phyloP scores from a whole-genome alignment of 2,888 invertebrate species.

The Standfussiana lucernea region DNA sequence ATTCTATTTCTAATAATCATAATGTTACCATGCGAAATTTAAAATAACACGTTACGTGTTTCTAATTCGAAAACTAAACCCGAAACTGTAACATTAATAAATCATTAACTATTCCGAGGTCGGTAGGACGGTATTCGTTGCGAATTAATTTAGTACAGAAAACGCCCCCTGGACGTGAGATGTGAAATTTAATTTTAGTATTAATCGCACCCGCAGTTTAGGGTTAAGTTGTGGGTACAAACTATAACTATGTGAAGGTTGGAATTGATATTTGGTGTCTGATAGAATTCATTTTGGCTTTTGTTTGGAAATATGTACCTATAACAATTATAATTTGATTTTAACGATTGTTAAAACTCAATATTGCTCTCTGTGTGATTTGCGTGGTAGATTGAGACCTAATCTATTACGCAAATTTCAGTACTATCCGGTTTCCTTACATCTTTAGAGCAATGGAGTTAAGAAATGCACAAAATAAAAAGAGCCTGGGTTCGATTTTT shows the following conservation, averaged over 20 bases:
- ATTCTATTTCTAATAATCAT: not conserved
- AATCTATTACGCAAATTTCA: not conserved
- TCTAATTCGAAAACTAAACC: slow-evolving; percentile 54
- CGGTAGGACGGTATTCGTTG: slow-evolving; percentile 71
- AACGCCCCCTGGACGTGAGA: slow-evolving; percentile 78
- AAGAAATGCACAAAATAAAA: too few relatives aligned
- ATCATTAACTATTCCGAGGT: slow-evolving; percentile 73
- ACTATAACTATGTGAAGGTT: slow-evolving; percentile 63
- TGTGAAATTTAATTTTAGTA: slow-evolving; percentile 82
- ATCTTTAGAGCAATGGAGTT: not conserved
- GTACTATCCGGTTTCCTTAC: not conserved
- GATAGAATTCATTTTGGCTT: slow-evolving; percentile 42
- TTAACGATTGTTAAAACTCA: not conserved
- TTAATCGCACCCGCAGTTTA: slow-evolving; percentile 73
- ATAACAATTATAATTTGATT: slow-evolving; percentile 2
- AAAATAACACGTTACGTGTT: slow-evolving; percentile 53
- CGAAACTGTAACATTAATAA: slow-evolving; percentile 69
- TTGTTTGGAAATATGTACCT: slow-evolving; percentile 2
- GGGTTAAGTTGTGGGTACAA: slow-evolving; percentile 66
- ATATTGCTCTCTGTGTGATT: not conserved
- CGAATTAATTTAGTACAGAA: slow-evolving; percentile 82
- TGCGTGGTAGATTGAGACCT: too few relatives aligned
- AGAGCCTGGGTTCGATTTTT: too few relatives aligned
- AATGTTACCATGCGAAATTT: slow-evolving; percentile 43
- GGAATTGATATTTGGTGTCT: slow-evolving; percentile 62